Percentiles rank a stretch among this genome's conserved stretches.
These are phyloP conservation scores for Mormyrops boulengeri DNA, from an alignment of 2,797 vertebrate genomes.

Conservation along the genomic window DNA sequence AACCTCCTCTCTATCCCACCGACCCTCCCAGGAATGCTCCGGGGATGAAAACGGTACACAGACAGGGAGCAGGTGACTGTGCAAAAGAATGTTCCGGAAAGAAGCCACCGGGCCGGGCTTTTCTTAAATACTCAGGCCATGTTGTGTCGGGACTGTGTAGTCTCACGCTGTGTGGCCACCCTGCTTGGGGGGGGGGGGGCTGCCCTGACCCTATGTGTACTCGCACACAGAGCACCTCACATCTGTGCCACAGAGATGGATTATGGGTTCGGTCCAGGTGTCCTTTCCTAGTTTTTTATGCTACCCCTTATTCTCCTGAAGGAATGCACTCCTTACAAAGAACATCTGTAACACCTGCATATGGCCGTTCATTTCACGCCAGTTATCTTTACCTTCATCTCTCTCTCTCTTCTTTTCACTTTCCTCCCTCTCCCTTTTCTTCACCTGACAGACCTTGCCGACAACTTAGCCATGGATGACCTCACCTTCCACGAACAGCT, in stretches of 20 bases:
- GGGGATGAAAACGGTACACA: neutral
- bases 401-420: constrained; percentile 32
- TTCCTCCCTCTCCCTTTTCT: constrained; percentile 27
- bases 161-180: neutral
- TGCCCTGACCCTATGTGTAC: neutral
- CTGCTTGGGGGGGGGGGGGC: neutral
- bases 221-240: neutral
- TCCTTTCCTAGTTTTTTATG: neutral
- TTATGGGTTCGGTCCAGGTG: neutral
- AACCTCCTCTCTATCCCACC: neutral
- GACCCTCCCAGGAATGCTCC: neutral
- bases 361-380: neutral
- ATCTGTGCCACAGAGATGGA: neutral
- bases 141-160: neutral
- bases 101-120: neutral
- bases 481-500: constrained; percentile 71
- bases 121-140: neutral
- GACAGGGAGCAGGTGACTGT: neutral
- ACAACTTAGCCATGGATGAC: constrained; percentile 69
- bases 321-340: neutral
- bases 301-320: neutral
- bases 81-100: constrained; percentile 14
- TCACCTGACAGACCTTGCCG: constrained; percentile 55
- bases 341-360: neutral
- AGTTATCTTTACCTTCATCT: constrained; percentile 23